These are phyloP conservation scores for Anabacerthia variegaticeps DNA, from an alignment of 2,797 vertebrate genomes.

Conservation along the genomic window DNA sequence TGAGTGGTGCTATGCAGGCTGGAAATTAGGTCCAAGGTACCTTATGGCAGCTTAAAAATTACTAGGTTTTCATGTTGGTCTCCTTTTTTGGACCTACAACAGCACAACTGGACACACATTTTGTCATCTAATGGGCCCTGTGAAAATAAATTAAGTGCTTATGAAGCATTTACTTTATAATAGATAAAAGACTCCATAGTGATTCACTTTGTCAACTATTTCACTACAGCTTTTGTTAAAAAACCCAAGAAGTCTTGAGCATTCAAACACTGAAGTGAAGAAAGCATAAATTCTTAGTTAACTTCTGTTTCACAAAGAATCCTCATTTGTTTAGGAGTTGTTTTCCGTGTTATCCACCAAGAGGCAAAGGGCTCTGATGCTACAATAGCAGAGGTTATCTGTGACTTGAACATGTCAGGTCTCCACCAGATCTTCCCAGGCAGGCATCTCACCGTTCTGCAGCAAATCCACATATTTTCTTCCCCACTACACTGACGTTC, in stretches of 20 bases:
- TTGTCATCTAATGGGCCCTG: neutral
- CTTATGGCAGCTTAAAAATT: neutral
- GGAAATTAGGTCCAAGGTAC: neutral
- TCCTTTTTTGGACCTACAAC: neutral
- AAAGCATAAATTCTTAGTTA: neutral
- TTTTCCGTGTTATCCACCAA: neutral
- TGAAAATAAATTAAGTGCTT: neutral
- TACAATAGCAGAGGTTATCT: neutral
- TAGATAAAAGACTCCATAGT: neutral
- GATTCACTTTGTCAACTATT: neutral
- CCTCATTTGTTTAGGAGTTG: neutral
- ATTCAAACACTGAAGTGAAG: neutral
- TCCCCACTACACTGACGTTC: neutral
- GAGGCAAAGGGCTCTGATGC: neutral
- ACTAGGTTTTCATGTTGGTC: neutral
- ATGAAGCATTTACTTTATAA: neutral
- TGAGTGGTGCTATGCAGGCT: neutral
- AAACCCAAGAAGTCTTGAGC: neutral
- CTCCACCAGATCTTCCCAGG: neutral
- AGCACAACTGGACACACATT: neutral
- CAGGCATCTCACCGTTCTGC: neutral
- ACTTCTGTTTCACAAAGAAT: neutral
- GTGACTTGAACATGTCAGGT: accelerated
- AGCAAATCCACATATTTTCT: neutral
- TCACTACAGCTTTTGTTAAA: neutral